A percentile compares a stretch with the other conserved stretches of the same genome.
phyloP scores from a whole-genome alignment of 2,113 vertebrate species.

The Ploceus nigricollis region DNA sequence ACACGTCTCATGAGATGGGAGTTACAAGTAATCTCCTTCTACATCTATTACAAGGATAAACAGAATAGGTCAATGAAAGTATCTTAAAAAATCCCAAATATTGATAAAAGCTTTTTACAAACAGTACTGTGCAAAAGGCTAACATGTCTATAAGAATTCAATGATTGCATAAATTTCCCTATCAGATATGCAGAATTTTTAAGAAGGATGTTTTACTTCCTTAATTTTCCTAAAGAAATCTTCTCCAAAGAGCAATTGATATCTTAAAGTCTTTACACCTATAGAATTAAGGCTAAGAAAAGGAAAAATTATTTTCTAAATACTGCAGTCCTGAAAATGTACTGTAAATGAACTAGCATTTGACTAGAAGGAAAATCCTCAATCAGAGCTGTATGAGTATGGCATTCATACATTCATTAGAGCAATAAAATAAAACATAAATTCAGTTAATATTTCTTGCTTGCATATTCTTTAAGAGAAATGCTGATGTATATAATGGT shows the following conservation, averaged over 20 bases:
- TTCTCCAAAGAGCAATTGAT: neutral
- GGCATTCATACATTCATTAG: neutral
- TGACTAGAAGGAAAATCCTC: neutral
- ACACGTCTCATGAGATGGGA: conserved; percentile 12
- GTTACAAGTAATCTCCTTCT: conserved; percentile 27
- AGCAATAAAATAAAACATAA: neutral
- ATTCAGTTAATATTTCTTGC: neutral
- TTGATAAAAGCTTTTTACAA: neutral
- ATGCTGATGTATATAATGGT: neutral
- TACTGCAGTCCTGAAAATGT: neutral
- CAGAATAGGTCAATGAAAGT: neutral
- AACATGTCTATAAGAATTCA: neutral
- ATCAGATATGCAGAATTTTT: neutral
- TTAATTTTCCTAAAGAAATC: neutral
- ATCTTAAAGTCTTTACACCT: neutral
- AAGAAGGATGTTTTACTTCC: neutral
- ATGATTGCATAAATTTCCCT: neutral
- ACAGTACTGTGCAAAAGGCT: neutral
- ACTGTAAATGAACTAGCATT: neutral
- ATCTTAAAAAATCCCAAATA: neutral
- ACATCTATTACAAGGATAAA: conserved; percentile 25
- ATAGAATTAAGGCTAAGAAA: neutral
- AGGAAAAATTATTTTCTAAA: neutral
- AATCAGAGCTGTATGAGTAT: neutral
- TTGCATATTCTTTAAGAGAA: neutral